phyloP scores from a whole-genome alignment of 2,113 vertebrate genomes.

The Spea bombifrons region DNA sequence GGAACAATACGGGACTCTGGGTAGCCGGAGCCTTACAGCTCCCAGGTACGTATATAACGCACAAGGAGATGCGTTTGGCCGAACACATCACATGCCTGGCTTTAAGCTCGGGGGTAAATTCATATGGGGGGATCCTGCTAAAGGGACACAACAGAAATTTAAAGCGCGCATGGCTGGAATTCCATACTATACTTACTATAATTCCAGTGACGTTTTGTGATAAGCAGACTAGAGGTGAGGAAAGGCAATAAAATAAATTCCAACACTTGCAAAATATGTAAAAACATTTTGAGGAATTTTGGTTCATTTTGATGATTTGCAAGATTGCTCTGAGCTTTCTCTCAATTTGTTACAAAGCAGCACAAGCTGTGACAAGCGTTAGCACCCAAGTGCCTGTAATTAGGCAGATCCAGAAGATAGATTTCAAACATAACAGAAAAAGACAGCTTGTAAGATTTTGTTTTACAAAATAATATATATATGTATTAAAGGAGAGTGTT shows the following conservation, averaged over 20 bases:
- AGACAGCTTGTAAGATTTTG: not conserved
- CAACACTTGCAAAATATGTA: conserved; percentile 11
- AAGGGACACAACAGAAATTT: no score
- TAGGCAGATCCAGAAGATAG: not conserved
- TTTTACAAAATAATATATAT: not conserved
- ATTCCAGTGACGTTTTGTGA: no score
- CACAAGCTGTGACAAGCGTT: conserved; percentile 2
- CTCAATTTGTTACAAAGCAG: not conserved
- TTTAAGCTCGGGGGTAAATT: no score
- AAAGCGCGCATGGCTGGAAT: no score
- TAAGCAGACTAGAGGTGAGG: no score
- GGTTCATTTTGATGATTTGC: conserved; percentile 17
- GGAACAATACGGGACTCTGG: no score
- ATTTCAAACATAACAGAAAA: not conserved
- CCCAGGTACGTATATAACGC: no score
- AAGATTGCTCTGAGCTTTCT: not conserved
- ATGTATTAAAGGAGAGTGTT: not conserved
- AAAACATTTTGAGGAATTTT: conserved; percentile 29
- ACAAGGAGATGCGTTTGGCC: no score
- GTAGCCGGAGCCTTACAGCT: no score
- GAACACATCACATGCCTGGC: no score
- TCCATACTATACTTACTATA: no score
- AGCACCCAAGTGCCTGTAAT: not conserved
- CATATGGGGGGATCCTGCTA: no score
- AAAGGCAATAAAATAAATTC: not conserved